Evolutionary conservation across 2,113 vertebrate genomes (phyloP), one percentile per base, ranked within the genome.

Genomic region (Cynopterus brachyotis): DNA sequence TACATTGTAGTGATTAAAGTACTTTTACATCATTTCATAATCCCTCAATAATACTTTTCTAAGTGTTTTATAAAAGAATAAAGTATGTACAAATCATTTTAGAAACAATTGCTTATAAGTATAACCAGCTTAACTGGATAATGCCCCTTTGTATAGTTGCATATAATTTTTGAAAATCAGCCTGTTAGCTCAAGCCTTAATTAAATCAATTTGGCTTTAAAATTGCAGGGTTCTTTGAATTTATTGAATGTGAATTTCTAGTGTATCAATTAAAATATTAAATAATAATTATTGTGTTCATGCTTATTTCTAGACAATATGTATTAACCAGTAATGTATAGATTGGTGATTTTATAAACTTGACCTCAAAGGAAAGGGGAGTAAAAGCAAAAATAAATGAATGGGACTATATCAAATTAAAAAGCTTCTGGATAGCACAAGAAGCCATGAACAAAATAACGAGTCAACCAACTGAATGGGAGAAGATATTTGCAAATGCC

Each of bases 211-310:
- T 59, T 81, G 30, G 12, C 15, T 70, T 91, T 83, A 70, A 83
- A 9, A 50, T 53, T 37, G 2, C 1, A 76, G 13, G 0, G 0
- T 19, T 94, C 4, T 83, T 79, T 75, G 20, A 0, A 17, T 60
- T 60, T 72, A 78, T 55, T 89, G 5, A 62, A 37, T 86, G 10
- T 82, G 66, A 89, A 89, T 78, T 91, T 89, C 6, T 85, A 66
- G 72, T 35, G 55, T 20, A 57, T 24, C 35, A 47, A 81, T 72
- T 76, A 87, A 35, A 0, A 30, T 62, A 37, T 59, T 24, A 70
- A 62, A 32, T 62, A 78, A 55, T 79, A 66, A 69, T 72, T 67
- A 72, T n/a, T 60, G 35, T 67, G 10, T 6, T 88, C 19, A 42
- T 73, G 28, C 2, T 64, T 3, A 57, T 59, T 73, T 96, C 3